Evolutionary conservation across 2,797 vertebrate genomes (phyloP).

Genomic region (Serranus cabrilla): DNA sequence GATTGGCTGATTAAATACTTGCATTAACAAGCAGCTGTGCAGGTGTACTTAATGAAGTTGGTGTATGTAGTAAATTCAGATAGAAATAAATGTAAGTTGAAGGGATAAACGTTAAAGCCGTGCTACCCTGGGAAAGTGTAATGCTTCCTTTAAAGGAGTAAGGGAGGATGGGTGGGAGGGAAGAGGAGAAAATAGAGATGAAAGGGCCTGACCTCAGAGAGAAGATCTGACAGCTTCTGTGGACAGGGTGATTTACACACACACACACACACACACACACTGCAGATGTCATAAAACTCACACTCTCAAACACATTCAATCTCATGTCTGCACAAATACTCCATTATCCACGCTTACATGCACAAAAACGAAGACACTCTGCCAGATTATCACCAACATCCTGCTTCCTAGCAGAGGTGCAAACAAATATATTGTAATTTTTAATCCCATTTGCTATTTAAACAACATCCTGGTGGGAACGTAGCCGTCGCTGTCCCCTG

Average conservation of each 20-base stretch:
- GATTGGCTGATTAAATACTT: too few species aligned
- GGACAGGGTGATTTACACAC: conserved; percentile 4
- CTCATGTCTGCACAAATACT: not conserved
- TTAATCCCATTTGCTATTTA: not conserved
- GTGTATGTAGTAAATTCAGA: not conserved
- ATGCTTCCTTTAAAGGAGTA: not conserved
- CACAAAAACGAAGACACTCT: not conserved
- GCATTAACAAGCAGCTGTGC: too few species aligned
- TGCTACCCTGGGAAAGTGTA: not conserved
- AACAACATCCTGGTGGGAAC: not conserved
- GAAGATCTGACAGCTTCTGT: conserved; percentile 8
- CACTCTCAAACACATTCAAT: not conserved
- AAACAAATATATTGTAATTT: too few species aligned
- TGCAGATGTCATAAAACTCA: too few species aligned
- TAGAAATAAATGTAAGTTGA: not conserved
- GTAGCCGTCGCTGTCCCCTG: too few species aligned
- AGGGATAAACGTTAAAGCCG: not conserved
- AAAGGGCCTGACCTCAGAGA: conserved; percentile 21
- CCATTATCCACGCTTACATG: not conserved
- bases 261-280: not conserved
- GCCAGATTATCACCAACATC: not conserved
- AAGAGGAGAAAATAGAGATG: not conserved
- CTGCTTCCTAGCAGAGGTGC: not conserved
- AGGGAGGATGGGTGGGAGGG: not conserved
- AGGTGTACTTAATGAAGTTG: too few species aligned